phyloP scores from a whole-genome alignment of 1,140 invertebrate genomes.

The Diabrotica undecimpunctata region DNA sequence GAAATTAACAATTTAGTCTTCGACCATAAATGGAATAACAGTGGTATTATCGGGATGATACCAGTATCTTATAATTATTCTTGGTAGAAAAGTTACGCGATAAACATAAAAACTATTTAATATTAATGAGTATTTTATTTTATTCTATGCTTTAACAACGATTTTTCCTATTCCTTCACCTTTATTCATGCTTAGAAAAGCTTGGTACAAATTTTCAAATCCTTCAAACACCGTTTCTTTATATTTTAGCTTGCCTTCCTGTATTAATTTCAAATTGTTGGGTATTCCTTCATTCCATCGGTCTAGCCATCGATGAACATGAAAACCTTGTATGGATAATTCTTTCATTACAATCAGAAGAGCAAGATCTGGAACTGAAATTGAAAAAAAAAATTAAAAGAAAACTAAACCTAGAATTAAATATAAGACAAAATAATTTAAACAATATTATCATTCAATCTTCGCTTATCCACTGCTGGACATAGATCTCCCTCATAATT shows the following conservation, averaged over 20 bases:
- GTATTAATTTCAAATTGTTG: conserved; percentile 57
- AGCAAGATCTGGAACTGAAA: conserved; percentile 46
- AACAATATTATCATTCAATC: too few relatives aligned
- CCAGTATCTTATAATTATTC: too few relatives aligned
- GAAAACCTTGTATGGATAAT: conserved; percentile 60
- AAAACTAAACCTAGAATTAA: conserved; percentile 23
- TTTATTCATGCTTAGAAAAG: conserved; percentile 59
- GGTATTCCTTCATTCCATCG: conserved; percentile 54
- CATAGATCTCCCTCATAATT: too few relatives aligned
- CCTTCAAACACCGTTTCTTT: conserved; percentile 60
- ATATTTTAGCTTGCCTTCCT: conserved; percentile 59
- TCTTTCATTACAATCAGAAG: conserved; percentile 52
- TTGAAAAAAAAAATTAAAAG: conserved; percentile 32
- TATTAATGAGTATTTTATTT: too few relatives aligned
- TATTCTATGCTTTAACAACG: conserved; percentile 48
- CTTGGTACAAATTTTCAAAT: conserved; percentile 64
- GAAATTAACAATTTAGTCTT: too few relatives aligned
- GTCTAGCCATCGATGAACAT: conserved; percentile 51
- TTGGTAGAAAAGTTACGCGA: too few relatives aligned
- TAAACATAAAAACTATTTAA: too few relatives aligned
- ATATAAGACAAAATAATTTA: not conserved
- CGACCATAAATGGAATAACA: too few relatives aligned
- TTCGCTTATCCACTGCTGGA: too few relatives aligned
- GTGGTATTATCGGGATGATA: too few relatives aligned
- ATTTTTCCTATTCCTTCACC: conserved; percentile 67